Percentiles rank a stretch among this genome's conserved stretches.
These are phyloP conservation scores for Euplagia quadripunctaria DNA, from an alignment of 2,888 invertebrate species.

Conservation along the genomic window DNA sequence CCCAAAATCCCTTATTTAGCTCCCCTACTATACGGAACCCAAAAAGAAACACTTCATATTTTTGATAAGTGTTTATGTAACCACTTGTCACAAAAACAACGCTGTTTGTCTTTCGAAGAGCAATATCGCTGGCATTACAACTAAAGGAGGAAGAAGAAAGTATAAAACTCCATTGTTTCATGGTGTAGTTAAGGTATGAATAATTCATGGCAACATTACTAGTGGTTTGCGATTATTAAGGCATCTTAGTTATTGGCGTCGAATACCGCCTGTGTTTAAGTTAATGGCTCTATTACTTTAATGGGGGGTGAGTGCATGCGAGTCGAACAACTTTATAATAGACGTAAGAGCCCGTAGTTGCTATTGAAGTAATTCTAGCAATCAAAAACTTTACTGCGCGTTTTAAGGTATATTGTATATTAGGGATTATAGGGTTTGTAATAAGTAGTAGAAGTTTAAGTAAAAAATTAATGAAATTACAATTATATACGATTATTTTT, in stretches of 20 bases:
- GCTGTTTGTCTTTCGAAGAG: constrained; percentile 12
- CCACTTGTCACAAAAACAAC: constrained; percentile 5
- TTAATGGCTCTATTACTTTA: constrained; percentile 78
- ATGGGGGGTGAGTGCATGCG: constrained; percentile 64
- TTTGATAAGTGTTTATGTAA: not conserved
- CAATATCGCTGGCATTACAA: constrained; percentile 19
- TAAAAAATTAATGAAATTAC: not conserved
- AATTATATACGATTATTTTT: not conserved
- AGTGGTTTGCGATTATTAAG: constrained; percentile 61
- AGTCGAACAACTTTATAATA: constrained; percentile 61
- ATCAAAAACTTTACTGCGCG: constrained; percentile 30
- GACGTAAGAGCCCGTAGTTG: not conserved
- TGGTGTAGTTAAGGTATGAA: constrained; percentile 46
- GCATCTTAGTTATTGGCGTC: constrained; percentile 66
- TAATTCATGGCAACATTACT: constrained; percentile 65
- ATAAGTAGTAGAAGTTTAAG: not conserved
- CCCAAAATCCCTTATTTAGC: no score
- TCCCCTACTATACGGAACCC: no score
- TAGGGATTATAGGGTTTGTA: not conserved
- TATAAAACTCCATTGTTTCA: constrained; percentile 35
- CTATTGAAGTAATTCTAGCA: constrained; percentile 36
- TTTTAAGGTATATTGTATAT: constrained; percentile 13
- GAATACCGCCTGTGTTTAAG: constrained; percentile 64
- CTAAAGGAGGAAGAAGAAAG: constrained; percentile 27
- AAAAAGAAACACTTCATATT: no score